Base-by-base conservation (phyloP, 2,888 invertebrate species). In the Chaetogeoica ovagalla region DNA sequence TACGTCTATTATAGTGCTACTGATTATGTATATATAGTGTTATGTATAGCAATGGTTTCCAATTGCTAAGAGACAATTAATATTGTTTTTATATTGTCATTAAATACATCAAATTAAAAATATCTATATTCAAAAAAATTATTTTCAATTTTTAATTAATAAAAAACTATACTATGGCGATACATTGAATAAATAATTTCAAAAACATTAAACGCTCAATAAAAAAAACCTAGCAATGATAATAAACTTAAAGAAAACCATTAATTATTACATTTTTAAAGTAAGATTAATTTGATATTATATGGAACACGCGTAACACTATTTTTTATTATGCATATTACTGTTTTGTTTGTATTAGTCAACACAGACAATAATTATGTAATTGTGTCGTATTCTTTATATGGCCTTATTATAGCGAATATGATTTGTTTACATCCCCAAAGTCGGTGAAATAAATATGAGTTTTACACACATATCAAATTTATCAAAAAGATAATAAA, bases 141-240 rank as follows among this genome's bases (percentile, higher is more conserved):
- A 48, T 13, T 48, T 48, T 48, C 11, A 13, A 11, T 11, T 48
- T 48, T 48, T 11, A 48, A 48, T 48, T 48, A 48, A 48, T 48
- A 48, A 13, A 21, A 13, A 66, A 66, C 43, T 17, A 17, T 66
- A 43, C 13, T 8, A 66, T 21, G 21, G 55, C 23, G 69, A 55
- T 0, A 69, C 69, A 69, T 69, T 30, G 55, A 69, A 52, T 69
- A 69, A 69, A 68, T 52, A 30, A 30, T 30, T 52, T 52, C 7
- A 39, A 75, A 39, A 71, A 73, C 21, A 30, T 30, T 23, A 65
- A 65, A 74, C 1, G 74, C 74, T 75, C 74, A 75, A 66, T 75
- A 65, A 65, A 11, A 75, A 39, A 57, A 57, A 19, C 43, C 11
- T 37, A 65, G 55, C 21, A 39, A 65, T 43, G 55, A 66, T 74